These are phyloP conservation scores for Diprion similis DNA, from an alignment of 1,140 invertebrate genomes.

Conservation along the genomic window DNA sequence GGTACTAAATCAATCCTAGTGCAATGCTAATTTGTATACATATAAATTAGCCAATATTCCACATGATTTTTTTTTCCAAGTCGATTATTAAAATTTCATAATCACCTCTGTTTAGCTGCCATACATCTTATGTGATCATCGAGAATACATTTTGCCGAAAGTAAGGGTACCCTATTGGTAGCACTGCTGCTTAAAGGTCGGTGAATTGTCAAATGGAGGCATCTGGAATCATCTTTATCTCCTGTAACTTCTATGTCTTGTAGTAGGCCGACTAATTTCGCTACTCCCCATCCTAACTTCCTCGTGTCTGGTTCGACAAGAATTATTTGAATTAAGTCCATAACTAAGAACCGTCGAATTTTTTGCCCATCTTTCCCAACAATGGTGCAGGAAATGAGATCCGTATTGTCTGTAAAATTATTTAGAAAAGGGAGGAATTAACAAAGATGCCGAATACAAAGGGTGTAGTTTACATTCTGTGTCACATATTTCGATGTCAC, in stretches of 20 bases:
- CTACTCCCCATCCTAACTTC: conserved; percentile 94
- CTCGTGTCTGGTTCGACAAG: conserved; percentile 95
- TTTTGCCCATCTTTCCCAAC: conserved; percentile 88
- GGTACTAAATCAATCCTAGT: conserved; percentile 3
- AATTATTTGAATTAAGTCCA: conserved; percentile 93
- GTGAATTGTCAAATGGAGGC: conserved; percentile 93
- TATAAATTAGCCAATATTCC: background rate
- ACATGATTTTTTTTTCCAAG: no score
- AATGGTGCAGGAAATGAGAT: conserved; percentile 95
- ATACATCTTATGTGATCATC: conserved; percentile 99
- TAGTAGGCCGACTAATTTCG: conserved; percentile 89
- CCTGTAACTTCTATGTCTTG: conserved; percentile 84
- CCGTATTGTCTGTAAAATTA: conserved; percentile 86
- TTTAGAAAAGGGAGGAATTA: background rate
- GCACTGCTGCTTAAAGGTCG: conserved; percentile 72
- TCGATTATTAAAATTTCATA: background rate
- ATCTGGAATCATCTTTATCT: conserved; percentile 96
- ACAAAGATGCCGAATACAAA: background rate
- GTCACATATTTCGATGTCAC: background rate
- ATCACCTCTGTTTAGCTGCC: conserved; percentile 89
- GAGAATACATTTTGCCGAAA: conserved; percentile 94
- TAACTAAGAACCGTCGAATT: conserved; percentile 91
- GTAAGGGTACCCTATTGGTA: conserved; percentile 75
- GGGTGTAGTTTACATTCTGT: conserved; percentile 43
- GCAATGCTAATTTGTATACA: background rate